Evolutionary conservation across 2,797 vertebrate species (phyloP).

Genomic region (Iguana delicatissima): DNA sequence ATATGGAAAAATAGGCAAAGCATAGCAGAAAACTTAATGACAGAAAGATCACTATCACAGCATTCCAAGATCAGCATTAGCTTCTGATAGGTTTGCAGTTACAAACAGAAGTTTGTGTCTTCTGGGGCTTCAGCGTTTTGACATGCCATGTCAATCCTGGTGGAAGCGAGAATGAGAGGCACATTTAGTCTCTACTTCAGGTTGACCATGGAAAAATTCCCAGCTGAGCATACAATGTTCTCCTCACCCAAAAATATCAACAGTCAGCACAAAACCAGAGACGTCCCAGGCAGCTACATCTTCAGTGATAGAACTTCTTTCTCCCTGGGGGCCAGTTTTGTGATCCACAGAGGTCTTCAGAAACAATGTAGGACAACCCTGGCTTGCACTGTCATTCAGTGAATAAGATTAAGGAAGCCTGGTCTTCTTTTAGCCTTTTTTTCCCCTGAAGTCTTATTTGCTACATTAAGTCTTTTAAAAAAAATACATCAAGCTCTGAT

Average conservation of each 20-base stretch:
- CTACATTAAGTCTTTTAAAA: not conserved
- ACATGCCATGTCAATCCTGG: not conserved
- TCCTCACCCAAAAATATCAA: not conserved
- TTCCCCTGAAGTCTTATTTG: not conserved
- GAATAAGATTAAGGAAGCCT: not conserved
- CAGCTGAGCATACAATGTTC: not conserved
- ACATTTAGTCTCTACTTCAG: not conserved
- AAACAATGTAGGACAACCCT: not conserved
- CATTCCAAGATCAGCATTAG: not conserved
- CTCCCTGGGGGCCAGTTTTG: not conserved
- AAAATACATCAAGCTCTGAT: not conserved
- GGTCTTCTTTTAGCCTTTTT: not conserved
- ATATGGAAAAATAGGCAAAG: not conserved
- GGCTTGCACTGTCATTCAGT: not conserved
- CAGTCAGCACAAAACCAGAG: not conserved
- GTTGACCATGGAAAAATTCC: not conserved
- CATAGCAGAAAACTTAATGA: not conserved
- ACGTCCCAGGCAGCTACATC: not conserved
- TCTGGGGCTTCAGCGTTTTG: not conserved
- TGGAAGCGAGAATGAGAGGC: too few species aligned
- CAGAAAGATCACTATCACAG: not conserved
- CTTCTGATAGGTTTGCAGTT: not conserved
- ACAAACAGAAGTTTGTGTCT: not conserved
- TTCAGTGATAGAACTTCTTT: not conserved
- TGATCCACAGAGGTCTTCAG: not conserved